A percentile compares a stretch with the other conserved stretches of the same genome.
Conservation (phyloP, 64 coral and sea anemone species). For the Cladopsammia gracilis region DNA sequence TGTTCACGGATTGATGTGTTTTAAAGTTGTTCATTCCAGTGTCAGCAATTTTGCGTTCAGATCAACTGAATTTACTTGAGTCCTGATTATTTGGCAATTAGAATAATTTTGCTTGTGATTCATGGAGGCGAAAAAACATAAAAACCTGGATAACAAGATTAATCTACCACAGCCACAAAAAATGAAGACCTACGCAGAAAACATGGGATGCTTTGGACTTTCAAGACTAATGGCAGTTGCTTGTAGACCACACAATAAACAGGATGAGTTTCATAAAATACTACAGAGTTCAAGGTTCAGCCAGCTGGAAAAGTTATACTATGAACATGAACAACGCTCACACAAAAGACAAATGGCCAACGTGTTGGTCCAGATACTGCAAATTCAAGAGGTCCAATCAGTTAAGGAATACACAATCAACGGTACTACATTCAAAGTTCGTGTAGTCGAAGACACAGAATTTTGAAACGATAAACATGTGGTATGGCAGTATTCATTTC, state of each 20-base stretch:
- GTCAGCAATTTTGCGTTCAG: too few species aligned
- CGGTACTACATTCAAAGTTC: constrained; percentile 23
- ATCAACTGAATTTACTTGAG: too few species aligned
- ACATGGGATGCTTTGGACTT: constrained; percentile 25
- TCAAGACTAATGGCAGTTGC: neutral
- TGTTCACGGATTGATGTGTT: too few species aligned
- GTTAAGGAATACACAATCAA: constrained; percentile 13
- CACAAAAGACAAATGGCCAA: constrained; percentile 12
- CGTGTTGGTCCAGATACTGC: constrained; percentile 10
- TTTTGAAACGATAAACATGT: neutral
- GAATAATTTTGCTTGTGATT: too few species aligned
- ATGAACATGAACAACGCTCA: constrained; percentile 15
- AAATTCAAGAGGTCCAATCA: constrained; percentile 20
- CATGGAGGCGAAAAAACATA: too few species aligned
- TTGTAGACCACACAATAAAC: neutral
- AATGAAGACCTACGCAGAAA: neutral
- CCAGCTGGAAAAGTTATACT: constrained; percentile 49
- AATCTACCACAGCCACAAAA: neutral
- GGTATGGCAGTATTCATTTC: too few species aligned
- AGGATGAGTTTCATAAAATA: constrained; percentile 19
- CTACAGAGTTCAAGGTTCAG: constrained; percentile 40
- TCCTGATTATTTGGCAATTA: too few species aligned
- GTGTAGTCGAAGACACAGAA: constrained; percentile 39
- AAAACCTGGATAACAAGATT: neutral
- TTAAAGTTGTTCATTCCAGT: too few species aligned